Base-by-base conservation (phyloP, 2,797 vertebrate genomes). In the Myoxocephalus aenaeus region DNA sequence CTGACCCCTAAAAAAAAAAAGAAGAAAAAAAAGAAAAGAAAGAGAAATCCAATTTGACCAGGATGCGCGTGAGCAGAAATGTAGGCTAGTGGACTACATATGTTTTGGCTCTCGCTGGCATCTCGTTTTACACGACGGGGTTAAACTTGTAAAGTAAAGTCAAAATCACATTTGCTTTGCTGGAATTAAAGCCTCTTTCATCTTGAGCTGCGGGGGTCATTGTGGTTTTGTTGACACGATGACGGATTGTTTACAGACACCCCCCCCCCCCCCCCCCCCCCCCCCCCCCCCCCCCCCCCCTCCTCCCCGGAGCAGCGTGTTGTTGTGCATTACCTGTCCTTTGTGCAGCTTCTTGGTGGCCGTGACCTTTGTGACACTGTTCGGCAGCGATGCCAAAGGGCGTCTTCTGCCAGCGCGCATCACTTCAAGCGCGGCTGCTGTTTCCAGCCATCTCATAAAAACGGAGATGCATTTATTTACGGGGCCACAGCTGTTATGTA, bases 1-100 rank as follows among this genome's bases (percentile, higher is more conserved):
- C 36, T 94, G 93, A 95, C 94, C 93, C 90, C 94, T n/a, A 29
- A 54, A 81, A 38, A 86, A 91, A 91, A n/a, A 36, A 81, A 46
- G 85, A 91, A 92, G 93, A 25, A 50, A 80, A 38, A 86, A 91
- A 53, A n/a, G n/a, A n/a, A 81, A 36, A 86, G 25, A 91, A 92
- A 25, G 40, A 81, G 38, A 86, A 92, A 92, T 90, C 90, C 84
- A 90, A 86, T 87, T 79, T 61, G 3, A 75, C 27, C 83, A 73
- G 83, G 79, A 88, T 82, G 83, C 69, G 81, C 73, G 59, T 51
- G 75, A 64, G 65, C 53, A 29, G 38, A 56, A 75, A 90, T 90
- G 70, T 87, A 74, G 88, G 87, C 81, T 85, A 86, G 79, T 76
- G 77, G 85, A 76, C 51, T 83, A 57, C 27, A 61, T 73, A 38